Evolutionary conservation across 1,140 invertebrate genomes (phyloP).

Genomic region (Calephelis nemesis): DNA sequence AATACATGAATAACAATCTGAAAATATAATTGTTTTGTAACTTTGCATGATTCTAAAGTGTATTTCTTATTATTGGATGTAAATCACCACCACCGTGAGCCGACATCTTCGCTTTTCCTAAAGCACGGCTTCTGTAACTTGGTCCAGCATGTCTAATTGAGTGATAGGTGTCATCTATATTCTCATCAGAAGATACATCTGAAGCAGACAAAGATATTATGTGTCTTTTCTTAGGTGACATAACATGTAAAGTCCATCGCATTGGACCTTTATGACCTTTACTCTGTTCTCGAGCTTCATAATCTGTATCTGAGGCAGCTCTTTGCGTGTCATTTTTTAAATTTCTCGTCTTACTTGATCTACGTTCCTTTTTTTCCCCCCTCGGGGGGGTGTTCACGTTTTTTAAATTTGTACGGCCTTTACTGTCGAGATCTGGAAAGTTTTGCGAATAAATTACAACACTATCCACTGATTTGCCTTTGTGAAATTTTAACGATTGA

Average conservation of each 20-base stretch:
- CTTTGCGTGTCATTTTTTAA: slow-evolving; percentile 53
- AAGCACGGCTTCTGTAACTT: slow-evolving; percentile 49
- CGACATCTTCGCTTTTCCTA: slow-evolving; percentile 58
- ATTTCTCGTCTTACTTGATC: slow-evolving; percentile 45
- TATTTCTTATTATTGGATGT: slow-evolving; percentile 63
- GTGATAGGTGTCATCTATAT: slow-evolving; percentile 45
- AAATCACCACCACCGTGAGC: slow-evolving; percentile 68
- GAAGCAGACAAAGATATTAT: slow-evolving; percentile 54
- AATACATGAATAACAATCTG: no score
- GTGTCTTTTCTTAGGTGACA: slow-evolving; percentile 65
- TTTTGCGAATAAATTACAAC: slow-evolving; percentile 71
- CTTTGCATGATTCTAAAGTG: slow-evolving; percentile 23
- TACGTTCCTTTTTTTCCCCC: slow-evolving; percentile 73
- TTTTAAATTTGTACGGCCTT: slow-evolving; percentile 67
- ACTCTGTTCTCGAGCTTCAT: slow-evolving; percentile 50
- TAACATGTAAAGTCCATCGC: slow-evolving; percentile 61
- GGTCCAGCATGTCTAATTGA: slow-evolving; percentile 57
- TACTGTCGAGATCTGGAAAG: slow-evolving; percentile 67
- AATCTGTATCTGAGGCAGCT: slow-evolving; percentile 64
- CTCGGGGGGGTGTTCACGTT: slow-evolving; percentile 73
- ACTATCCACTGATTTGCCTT: slow-evolving; percentile 61
- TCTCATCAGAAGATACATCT: slow-evolving; percentile 67
- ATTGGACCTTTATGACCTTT: slow-evolving; percentile 53
- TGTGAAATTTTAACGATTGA: slow-evolving; percentile 60
- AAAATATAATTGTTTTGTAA: no score